Evolutionary conservation across 2,113 vertebrate species (phyloP), one percentile per base, ranked within the genome.

Genomic region (Thomomys bottae): DNA sequence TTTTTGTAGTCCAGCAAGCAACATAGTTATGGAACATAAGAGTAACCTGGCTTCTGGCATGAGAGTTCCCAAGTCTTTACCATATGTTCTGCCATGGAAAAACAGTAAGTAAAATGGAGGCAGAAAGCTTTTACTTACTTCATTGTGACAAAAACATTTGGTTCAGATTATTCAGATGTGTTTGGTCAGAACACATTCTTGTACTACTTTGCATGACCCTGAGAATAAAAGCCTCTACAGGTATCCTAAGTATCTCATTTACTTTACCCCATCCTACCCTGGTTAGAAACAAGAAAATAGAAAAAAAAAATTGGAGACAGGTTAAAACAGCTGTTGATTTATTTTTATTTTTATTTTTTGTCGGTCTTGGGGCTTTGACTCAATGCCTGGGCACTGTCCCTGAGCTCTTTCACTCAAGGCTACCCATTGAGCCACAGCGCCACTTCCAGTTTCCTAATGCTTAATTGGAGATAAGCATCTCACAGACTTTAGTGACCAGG

Each of bases 51-150:
- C 92, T 80, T 96, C 96, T 88, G 95, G 95, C 77, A 94, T 98
- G 89, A 95, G 97, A 8, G 95, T 96, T 89, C 97, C 97, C 86
- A 97, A 95, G 88, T 97, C 97, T 92, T 91, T 98, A 89, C 97
- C 97, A 0, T 95, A 96, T 90, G 87, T 96, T 61, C 91, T 97
- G 68, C 97, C 97, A 3, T 98, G 97, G 97, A 97, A 98, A 95
- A 97, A 95, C 30, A 95, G 97, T 98, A 96, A 97, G 97, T 97
- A 9, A 84, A 81, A 76, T 28, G n/a, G 36, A 8, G 28, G 30
- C 66, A 81, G 78, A 67, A 79, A 81, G 28, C 20, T 71, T 87
- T 88, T 73, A 63, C 42, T 87, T 30, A 81, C 18, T 67, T 63
- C 42, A n/a, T 79, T 70, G 15, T 93, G 36, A 78, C 73, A 86